phyloP scores from a whole-genome alignment of 2,113 vertebrate species.

The Herpailurus yagouaroundi region DNA sequence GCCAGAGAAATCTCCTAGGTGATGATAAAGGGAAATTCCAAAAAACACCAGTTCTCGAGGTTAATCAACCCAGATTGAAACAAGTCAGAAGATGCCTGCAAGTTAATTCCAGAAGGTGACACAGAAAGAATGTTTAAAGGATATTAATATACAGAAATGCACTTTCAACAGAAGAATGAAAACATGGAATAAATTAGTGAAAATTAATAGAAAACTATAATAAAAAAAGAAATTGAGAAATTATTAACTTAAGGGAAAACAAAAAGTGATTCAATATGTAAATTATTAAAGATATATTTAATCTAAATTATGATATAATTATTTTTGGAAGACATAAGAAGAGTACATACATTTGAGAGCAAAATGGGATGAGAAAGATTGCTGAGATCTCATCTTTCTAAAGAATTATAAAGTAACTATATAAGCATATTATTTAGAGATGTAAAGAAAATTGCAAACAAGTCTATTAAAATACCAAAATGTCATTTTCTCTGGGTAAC shows the following conservation, averaged over 20 bases:
- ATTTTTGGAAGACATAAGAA: background rate
- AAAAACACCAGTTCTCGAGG: background rate
- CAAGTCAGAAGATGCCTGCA: background rate
- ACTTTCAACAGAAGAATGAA: background rate
- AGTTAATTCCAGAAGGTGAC: background rate
- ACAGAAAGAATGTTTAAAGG: background rate
- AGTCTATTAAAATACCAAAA: background rate
- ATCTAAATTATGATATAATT: background rate
- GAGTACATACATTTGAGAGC: background rate
- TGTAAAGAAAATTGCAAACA: background rate
- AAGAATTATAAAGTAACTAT: background rate
- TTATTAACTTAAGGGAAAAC: background rate
- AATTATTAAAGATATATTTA: background rate
- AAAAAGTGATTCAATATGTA: background rate
- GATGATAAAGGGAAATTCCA: background rate
- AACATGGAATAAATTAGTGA: background rate
- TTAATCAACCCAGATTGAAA: background rate
- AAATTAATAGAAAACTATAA: background rate
- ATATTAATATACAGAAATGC: background rate
- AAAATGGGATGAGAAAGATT: background rate
- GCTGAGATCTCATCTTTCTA: background rate
- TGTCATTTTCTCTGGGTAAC: background rate
- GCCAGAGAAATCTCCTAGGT: background rate
- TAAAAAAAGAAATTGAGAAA: background rate
- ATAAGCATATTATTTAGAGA: background rate